phyloP scores from a whole-genome alignment of 2,113 vertebrate genomes.

The Ammodytes dubius region DNA sequence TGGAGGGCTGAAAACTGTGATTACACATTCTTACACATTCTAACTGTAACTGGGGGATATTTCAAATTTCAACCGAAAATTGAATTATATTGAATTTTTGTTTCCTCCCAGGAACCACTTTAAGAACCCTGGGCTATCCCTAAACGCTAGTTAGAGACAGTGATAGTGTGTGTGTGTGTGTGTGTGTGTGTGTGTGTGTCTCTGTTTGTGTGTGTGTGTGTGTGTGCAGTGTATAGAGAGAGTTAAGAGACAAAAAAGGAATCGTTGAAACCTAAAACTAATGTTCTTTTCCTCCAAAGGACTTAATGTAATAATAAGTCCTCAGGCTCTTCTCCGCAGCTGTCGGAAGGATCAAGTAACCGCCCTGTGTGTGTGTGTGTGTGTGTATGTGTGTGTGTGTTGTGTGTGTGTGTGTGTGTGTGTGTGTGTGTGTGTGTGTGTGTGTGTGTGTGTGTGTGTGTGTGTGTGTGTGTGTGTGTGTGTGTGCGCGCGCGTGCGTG shows the following conservation, averaged over 20 bases:
- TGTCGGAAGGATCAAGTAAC: slow-evolving; percentile 67
- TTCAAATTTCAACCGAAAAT: slow-evolving; percentile 37
- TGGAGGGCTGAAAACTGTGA: slow-evolving; percentile 11
- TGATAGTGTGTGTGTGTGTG: neutral
- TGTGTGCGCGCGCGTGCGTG: too few relatives aligned
- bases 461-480: too few relatives aligned
- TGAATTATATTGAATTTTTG: slow-evolving; percentile 32
- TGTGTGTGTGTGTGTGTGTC: too few relatives aligned
- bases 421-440: too few relatives aligned
- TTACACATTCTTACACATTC: slow-evolving; percentile 36
- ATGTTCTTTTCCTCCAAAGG: slow-evolving; percentile 61
- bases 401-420: too few relatives aligned
- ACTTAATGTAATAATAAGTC: slow-evolving; percentile 74
- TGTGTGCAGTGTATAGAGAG: slow-evolving; percentile 34
- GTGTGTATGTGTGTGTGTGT: too few relatives aligned
- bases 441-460: too few relatives aligned
- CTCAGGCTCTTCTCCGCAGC: slow-evolving; percentile 68
- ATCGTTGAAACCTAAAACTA: slow-evolving; percentile 69
- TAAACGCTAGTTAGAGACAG: slow-evolving; percentile 39
- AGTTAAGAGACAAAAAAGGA: slow-evolving; percentile 11
- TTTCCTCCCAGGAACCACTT: slow-evolving; percentile 31
- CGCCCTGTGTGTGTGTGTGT: slow-evolving; percentile 4
- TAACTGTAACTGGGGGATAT: slow-evolving; percentile 32
- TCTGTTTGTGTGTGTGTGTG: too few relatives aligned
- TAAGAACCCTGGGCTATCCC: slow-evolving; percentile 38